These are phyloP conservation scores for Sibirionetta formosa DNA, from an alignment of 2,797 vertebrate genomes.

Conservation along the genomic window DNA sequence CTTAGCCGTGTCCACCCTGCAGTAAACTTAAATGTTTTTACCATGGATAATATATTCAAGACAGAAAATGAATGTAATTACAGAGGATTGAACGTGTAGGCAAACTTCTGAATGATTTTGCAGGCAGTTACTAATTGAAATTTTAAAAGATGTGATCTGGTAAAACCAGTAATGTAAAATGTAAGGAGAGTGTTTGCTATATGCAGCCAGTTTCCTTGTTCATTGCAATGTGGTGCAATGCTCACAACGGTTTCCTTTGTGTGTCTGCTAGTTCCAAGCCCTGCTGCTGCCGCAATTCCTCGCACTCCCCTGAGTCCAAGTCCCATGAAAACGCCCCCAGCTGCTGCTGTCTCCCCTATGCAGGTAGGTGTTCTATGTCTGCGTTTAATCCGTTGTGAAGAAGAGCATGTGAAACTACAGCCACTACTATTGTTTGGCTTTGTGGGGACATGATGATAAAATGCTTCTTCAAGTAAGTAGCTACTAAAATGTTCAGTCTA, in stretches of 20 bases:
- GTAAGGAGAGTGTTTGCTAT: not conserved
- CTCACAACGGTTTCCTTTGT: not conserved
- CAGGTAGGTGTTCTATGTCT: conserved; percentile 83
- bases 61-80: conserved; percentile 37
- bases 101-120: conserved; percentile 34
- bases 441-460: not conserved
- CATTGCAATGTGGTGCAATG: not conserved
- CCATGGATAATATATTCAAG: not conserved
- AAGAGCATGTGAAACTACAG: not conserved
- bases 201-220: not conserved
- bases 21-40: not conserved
- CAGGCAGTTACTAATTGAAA: conserved; percentile 50
- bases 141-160: conserved; percentile 27
- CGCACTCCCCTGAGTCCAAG: conserved; percentile 96
- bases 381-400: not conserved
- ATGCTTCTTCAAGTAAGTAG: not conserved
- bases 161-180: conserved; percentile 22
- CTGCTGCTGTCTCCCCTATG: conserved; percentile 95
- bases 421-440: not conserved
- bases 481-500: not conserved
- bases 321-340: conserved; percentile 96
- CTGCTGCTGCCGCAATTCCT: conserved; percentile 87
- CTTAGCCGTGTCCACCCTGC: conserved; percentile 20
- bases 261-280: conserved; percentile 76
- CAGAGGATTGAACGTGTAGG: conserved; percentile 39